These are phyloP conservation scores for Todiramphus chloris DNA, from an alignment of 2,113 vertebrate species.

Conservation along the genomic window DNA sequence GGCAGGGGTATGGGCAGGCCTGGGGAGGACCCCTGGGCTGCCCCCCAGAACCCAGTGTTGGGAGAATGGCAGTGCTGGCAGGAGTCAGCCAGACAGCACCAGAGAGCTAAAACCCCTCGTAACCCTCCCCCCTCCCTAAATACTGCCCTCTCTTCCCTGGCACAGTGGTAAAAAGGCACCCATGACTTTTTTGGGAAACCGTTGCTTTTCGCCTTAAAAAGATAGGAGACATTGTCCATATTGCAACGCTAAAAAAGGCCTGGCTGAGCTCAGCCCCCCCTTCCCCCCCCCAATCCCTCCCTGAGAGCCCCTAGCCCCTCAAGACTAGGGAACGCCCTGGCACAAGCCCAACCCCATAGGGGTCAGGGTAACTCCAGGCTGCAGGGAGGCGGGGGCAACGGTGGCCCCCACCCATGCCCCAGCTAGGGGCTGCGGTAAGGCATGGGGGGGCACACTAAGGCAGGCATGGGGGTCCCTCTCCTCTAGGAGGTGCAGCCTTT, in stretches of 20 bases:
- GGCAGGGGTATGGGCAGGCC: background rate
- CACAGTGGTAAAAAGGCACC: conserved; percentile 46
- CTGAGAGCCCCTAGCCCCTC: conserved; percentile 4
- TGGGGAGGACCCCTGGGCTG: background rate
- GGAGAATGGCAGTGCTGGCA: background rate
- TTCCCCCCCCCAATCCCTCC: background rate
- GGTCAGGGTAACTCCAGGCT: background rate
- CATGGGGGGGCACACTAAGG: background rate
- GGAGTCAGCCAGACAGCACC: background rate
- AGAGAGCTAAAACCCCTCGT: background rate
- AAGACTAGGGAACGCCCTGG: background rate
- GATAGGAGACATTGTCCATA: background rate
- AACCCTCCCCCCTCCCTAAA: background rate
- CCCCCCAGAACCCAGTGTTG: background rate
- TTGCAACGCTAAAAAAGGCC: background rate
- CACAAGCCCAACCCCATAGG: background rate
- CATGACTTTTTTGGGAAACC: conserved; percentile 18
- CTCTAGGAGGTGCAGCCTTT: background rate
- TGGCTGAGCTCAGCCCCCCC: background rate
- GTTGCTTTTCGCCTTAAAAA: conserved; percentile 34
- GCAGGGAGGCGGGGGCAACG: background rate
- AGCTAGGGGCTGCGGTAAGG: background rate
- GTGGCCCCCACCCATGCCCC: background rate
- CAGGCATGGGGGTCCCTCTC: background rate
- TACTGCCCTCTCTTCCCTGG: background rate